Evolutionary conservation across 2,113 vertebrate species (phyloP).

Genomic region (Platysteira castanea): DNA sequence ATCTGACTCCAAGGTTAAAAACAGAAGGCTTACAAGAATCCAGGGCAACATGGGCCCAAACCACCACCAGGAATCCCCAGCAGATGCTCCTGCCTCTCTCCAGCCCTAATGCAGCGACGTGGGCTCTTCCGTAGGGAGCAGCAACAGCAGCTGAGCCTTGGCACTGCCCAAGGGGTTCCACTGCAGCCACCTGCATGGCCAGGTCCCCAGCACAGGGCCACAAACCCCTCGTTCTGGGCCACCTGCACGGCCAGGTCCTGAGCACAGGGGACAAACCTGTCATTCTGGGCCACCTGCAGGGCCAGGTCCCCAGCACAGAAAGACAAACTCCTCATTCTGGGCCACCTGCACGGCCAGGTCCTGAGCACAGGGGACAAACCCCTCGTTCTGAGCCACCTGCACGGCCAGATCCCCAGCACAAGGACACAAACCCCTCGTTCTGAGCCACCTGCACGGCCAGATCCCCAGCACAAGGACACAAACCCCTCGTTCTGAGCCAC

Average conservation of each 20-base stretch:
- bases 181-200: fast-evolving
- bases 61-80: background rate
- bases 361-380: no score
- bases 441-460: no score
- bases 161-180: background rate
- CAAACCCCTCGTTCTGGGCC: background rate
- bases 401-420: no score
- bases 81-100: background rate
- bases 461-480: no score
- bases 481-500: no score
- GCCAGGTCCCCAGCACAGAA: background rate
- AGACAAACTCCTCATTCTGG: background rate
- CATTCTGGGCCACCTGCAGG: background rate
- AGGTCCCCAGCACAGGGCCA: background rate
- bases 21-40: no score
- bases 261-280: background rate
- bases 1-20: no score
- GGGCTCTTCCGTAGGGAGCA: fast-evolving
- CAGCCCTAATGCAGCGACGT: fast-evolving
- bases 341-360: no score
- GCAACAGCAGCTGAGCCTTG: background rate
- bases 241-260: background rate
- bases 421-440: no score
- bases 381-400: no score
- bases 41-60: no score